Base-by-base conservation (phyloP, 2,888 invertebrate genomes). In the Antheraea assamensis region DNA sequence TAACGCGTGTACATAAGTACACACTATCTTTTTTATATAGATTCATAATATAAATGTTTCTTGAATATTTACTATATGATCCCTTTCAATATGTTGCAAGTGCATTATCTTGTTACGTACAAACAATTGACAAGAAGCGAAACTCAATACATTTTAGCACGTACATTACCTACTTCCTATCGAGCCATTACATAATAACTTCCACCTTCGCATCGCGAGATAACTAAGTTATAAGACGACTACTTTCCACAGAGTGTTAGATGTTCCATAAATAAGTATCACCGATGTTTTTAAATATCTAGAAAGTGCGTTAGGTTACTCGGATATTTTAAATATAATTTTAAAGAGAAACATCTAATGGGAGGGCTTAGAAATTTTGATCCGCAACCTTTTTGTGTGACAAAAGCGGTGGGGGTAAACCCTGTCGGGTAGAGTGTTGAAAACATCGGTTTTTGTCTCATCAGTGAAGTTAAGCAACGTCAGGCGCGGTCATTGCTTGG, bases 221-320 rank as follows among this genome's bases (percentile, higher is more conserved):
- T 68, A 35, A 35, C 68, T 27, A 35, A 68, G 68, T 68, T 68
- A 68, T 24, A 35, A 68, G 68, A 68, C 61, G 58, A 58, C 58
- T 4, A 64, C 68, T 68, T 68, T 68, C 35, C 21, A 35, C 68
- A 31, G 21, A n/a, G 8, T n/a, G 10, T 21, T 68, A 35, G 68
- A 68, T 68, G 68, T 68, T 35, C 68, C 30, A 30, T 30, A 30
- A 13, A 21, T 68, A 68, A 3, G 21, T 68, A 35, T 10, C 8
- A n/a, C n/a, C 2, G 35, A 68, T 68, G 68, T 68, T 31, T 35
- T n/a, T 68, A 35, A 68, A 35, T 21, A 35, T 35, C 35, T 68
- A 68, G 35, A 68, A 68, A 68, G 68, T 68, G 21, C 31, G n/a
- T 30, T 27, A 30, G 27, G 4, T 27, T 64, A 24, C 13, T n/a